Base-by-base conservation (phyloP, 2,888 invertebrate species). In the Meta bourneti region DNA sequence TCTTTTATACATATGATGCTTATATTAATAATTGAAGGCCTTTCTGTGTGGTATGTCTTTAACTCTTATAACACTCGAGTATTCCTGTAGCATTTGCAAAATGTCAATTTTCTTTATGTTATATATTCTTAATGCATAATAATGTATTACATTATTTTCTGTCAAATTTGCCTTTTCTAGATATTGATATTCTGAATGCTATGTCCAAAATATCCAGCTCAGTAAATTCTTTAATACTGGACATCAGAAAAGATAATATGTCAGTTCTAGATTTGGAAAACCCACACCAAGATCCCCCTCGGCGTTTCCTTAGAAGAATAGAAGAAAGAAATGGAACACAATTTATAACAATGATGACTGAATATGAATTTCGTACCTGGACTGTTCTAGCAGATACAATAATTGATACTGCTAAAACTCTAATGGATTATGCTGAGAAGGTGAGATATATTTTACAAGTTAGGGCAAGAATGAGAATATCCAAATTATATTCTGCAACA, bases 401-500 rank as follows among this genome's bases (percentile, higher is more conserved):
- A 9, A 71, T 87, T 13, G 52, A 71, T 34, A 79, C 87, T 34
- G 87, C 87, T 0, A 87, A 79, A 20, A 54, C 54, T 16, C 54
- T 87, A 9, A 9, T n/a, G 20, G 11, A 49, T 34, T 87, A 52
- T 72, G 79, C 72, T 52, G 87, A 87, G 52, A 87, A 87, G 69
- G 87, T 87, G 34, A 72, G 34, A 7, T 7, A 61, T 5, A 11
- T 9, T 61, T 16, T 5, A 61, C 5, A 7, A 61, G 5, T 16
- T 61, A 9, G 9, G 1, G 9, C 13, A 61, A 61, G 16, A 61
- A 11, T 16, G 9, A 16, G 13, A 61, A 61, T 16, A 8, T 16
- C 8, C 5, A 61, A 16, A 61, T 61, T 11, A 9, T 11, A 11
- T 11, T 9, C 1, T 61, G 61, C 61, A 9, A 61, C 13, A 9